Evolutionary conservation across 2,113 vertebrate species (phyloP).

Genomic region (Narcine bancroftii): DNA sequence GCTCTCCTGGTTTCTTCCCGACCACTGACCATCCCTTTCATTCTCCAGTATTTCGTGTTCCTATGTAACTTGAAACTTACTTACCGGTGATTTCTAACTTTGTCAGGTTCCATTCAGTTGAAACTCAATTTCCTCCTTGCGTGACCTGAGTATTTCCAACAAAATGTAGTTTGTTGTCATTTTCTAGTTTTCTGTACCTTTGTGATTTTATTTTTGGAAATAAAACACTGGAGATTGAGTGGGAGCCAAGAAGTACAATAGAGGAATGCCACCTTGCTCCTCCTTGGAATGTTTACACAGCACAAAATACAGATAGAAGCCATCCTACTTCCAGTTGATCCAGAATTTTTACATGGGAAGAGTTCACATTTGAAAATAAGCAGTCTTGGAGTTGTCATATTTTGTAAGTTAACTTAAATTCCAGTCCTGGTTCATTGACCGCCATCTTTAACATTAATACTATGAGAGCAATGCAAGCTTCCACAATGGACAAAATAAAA

Average conservation of each 20-base stretch:
- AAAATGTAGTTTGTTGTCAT: no score
- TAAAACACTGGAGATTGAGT: no score
- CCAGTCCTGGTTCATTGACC: neutral
- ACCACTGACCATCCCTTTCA: no score
- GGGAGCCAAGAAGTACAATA: neutral
- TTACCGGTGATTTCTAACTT: no score
- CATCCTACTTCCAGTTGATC: neutral
- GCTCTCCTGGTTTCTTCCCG: no score
- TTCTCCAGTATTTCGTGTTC: no score
- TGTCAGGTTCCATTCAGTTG: no score
- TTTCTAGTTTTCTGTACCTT: neutral
- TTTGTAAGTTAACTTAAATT: neutral
- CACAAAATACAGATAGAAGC: neutral
- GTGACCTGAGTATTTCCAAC: no score
- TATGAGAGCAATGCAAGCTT: neutral
- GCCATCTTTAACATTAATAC: neutral
- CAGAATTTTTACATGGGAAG: neutral
- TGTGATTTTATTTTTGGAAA: neutral
- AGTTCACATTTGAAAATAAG: neutral
- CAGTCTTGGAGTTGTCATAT: neutral
- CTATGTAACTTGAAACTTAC: no score
- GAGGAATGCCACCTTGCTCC: neutral
- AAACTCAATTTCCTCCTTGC: no score
- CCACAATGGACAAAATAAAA: neutral
- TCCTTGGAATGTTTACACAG: neutral